phyloP scores from a whole-genome alignment of 2,888 invertebrate species.

The Plemyria rubiginata region DNA sequence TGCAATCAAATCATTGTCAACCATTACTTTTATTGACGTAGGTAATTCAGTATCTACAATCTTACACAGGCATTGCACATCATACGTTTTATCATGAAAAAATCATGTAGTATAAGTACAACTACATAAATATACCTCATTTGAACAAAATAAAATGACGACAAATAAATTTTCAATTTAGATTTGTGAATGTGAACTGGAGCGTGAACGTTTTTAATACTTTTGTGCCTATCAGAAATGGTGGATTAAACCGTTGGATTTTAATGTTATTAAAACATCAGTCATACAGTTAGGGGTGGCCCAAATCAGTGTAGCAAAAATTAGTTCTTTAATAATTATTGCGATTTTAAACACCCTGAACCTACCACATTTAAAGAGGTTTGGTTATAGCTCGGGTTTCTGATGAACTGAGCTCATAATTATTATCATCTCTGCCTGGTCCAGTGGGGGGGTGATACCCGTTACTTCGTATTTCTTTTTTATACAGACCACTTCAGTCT shows the following conservation, averaged over 20 bases:
- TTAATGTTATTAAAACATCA: slow-evolving; percentile 59
- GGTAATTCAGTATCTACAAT: slow-evolving; percentile 26
- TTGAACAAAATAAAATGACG: slow-evolving; percentile 6
- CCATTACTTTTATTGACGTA: slow-evolving; percentile 37
- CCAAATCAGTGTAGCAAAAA: background rate
- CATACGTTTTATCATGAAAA: too few relatives aligned
- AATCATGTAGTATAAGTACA: too few relatives aligned
- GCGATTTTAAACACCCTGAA: too few relatives aligned
- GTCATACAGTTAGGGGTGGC: slow-evolving; percentile 49
- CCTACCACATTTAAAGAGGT: too few relatives aligned
- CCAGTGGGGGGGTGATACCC: too few relatives aligned
- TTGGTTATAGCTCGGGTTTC: too few relatives aligned
- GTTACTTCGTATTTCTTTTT: too few relatives aligned
- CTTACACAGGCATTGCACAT: slow-evolving; percentile 5
- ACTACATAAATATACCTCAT: background rate
- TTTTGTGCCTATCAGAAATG: slow-evolving; percentile 21
- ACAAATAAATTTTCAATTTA: slow-evolving; percentile 18
- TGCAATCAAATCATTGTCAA: slow-evolving; percentile 47
- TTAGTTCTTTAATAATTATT: background rate
- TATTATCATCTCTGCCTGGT: too few relatives aligned
- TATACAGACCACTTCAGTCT: too few relatives aligned
- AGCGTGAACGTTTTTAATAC: slow-evolving; percentile 12
- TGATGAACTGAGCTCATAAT: too few relatives aligned
- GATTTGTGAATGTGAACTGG: slow-evolving; percentile 11
- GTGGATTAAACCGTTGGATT: slow-evolving; percentile 30